Conservation (phyloP, 2,797 vertebrate genomes). For the Adrianichthys oophorus region DNA sequence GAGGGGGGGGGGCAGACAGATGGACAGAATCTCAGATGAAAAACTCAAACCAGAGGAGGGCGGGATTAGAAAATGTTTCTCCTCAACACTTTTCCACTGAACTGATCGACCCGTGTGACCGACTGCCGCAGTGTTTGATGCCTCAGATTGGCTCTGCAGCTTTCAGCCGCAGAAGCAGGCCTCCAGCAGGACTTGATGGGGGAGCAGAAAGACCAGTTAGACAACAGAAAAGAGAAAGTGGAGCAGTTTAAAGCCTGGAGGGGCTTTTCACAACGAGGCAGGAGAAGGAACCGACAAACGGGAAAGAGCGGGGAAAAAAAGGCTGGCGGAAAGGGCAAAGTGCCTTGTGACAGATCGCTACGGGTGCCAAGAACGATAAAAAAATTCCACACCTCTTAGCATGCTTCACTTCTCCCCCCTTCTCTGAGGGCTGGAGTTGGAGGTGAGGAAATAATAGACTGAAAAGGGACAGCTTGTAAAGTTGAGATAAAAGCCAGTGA, state of each 20-base stretch:
- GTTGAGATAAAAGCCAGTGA: constrained; percentile 74
- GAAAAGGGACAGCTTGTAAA: constrained; percentile 77
- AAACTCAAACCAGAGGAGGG: constrained; percentile 4
- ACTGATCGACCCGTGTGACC: constrained; percentile 7
- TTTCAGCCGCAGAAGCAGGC: constrained; percentile 25
- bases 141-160: constrained; percentile 38
- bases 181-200: constrained; percentile 13
- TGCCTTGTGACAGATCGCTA: constrained; percentile 67
- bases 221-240: constrained; percentile 5
- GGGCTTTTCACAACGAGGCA: constrained; percentile 26
- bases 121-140: not conserved
- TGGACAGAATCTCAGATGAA: constrained; percentile 31
- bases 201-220: constrained; percentile 33
- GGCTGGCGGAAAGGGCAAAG: constrained; percentile 65
- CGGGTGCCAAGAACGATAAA: constrained; percentile 75
- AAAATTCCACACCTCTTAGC: constrained; percentile 74
- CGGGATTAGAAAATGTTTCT: constrained; percentile 48
- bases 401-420: constrained; percentile 44
- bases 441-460: constrained; percentile 74
- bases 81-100: constrained; percentile 14
- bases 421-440: constrained; percentile 52
- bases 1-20: constrained; percentile 21
- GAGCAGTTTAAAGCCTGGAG: constrained; percentile 33
- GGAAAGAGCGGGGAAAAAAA: constrained; percentile 24
- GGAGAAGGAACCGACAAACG: constrained; percentile 45